Evolutionary conservation across 2,797 vertebrate genomes (phyloP).

Genomic region (Lacerta viridis): DNA sequence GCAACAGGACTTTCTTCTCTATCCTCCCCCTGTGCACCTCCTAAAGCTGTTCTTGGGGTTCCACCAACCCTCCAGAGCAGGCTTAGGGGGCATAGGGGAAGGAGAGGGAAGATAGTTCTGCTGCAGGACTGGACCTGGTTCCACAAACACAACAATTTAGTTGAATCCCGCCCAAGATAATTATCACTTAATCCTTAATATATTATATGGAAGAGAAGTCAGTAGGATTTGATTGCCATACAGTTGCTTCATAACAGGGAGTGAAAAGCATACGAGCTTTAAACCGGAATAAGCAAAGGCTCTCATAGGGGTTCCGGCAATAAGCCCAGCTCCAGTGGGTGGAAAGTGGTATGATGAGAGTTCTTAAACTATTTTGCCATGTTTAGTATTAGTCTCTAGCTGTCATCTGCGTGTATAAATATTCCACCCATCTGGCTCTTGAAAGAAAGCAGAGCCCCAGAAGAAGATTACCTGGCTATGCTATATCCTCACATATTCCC

Average conservation of each 20-base stretch:
- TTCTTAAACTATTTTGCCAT: slow-evolving; percentile 3
- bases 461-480: slow-evolving; percentile 17
- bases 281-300: not conserved
- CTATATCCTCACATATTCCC: not conserved
- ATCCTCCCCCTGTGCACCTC: no score
- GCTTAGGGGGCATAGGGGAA: no score
- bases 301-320: not conserved
- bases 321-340: not conserved
- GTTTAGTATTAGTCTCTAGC: not conserved
- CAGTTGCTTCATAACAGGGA: not conserved
- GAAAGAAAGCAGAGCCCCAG: slow-evolving; percentile 13
- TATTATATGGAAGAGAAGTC: not conserved
- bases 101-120: no score
- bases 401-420: not conserved
- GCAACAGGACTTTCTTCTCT: no score
- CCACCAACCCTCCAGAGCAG: no score
- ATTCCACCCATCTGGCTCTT: slow-evolving; percentile 19
- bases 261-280: not conserved
- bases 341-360: not conserved
- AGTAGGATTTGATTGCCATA: not conserved
- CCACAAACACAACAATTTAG: no score
- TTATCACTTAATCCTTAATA: not conserved
- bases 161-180: no score
- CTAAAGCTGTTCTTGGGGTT: no score
- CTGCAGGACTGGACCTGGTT: no score